A percentile compares a stretch with the other conserved stretches of the same genome.
Evolutionary conservation across 2,888 invertebrate genomes (phyloP).

Genomic region (Hetaerina titia): DNA sequence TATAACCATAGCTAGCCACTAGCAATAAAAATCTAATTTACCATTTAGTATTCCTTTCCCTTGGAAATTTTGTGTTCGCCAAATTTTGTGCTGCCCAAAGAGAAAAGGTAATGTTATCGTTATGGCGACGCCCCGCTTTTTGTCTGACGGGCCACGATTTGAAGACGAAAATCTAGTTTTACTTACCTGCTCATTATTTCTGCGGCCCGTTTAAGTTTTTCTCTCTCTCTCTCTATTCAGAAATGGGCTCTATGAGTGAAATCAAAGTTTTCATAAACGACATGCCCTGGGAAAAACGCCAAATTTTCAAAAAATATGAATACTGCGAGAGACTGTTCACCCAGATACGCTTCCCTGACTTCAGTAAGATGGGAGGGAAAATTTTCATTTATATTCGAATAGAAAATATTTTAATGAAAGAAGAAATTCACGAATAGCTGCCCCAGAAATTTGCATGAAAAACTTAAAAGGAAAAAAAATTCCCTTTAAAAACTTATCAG

Average conservation of each 20-base stretch:
- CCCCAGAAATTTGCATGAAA: too few relatives aligned
- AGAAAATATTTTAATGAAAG: not conserved
- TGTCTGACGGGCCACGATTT: too few relatives aligned
- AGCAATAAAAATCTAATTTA: too few relatives aligned
- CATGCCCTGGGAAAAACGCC: not conserved
- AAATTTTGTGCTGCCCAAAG: too few relatives aligned
- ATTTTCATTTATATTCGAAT: not conserved
- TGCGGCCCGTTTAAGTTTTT: not conserved
- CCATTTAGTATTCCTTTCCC: too few relatives aligned
- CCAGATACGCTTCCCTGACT: not conserved
- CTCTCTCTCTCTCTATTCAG: not conserved
- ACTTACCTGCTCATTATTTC: not conserved
- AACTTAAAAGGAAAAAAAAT: too few relatives aligned
- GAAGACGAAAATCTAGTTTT: not conserved
- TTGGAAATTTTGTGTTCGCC: too few relatives aligned
- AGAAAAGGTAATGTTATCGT: too few relatives aligned
- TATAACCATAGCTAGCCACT: too few relatives aligned
- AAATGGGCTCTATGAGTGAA: not conserved
- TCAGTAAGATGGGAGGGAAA: not conserved
- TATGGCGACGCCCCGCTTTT: too few relatives aligned
- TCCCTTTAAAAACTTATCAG: too few relatives aligned
- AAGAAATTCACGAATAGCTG: not conserved
- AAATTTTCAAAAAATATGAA: not conserved
- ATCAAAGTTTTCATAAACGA: conserved; percentile 27
- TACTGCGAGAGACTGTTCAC: not conserved